phyloP scores from a whole-genome alignment of 2,888 invertebrate species.

The Chrysotoxum bicinctum region DNA sequence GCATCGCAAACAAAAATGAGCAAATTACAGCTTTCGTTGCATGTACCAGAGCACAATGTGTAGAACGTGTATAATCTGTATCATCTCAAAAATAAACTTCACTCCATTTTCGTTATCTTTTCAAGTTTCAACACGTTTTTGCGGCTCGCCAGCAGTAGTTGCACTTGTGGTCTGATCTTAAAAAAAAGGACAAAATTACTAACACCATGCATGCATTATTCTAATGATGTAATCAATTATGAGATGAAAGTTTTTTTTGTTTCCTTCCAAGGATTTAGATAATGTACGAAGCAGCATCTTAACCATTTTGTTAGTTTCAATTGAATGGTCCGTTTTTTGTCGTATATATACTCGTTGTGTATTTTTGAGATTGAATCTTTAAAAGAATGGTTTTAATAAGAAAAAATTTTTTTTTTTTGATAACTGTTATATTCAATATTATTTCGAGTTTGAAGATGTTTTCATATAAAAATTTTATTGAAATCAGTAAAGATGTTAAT shows the following conservation, averaged over 20 bases:
- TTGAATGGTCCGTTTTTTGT: no score
- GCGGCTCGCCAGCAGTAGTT: conserved; percentile 9
- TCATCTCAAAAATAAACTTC: conserved; percentile 13
- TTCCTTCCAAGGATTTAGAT: no score
- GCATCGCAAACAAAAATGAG: neutral
- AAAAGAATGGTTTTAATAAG: no score
- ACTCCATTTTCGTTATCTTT: conserved; percentile 50
- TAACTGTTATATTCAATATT: no score
- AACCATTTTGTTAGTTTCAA: no score
- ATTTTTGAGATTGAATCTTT: no score
- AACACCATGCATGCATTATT: conserved; percentile 3
- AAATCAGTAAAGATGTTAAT: no score
- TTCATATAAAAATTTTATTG: no score
- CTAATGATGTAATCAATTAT: conserved; percentile 7
- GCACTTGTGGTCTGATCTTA: conserved; percentile 1
- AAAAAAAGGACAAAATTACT: neutral
- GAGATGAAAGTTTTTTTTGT: neutral
- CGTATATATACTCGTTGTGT: no score
- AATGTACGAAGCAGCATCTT: no score
- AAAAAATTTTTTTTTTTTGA: no score
- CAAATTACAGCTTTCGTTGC: neutral
- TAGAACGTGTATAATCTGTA: conserved; percentile 5
- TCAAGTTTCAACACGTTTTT: conserved; percentile 59
- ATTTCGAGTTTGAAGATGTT: no score
- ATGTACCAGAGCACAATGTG: neutral